These are phyloP conservation scores for Drosophila pullipes DNA, from an alignment of 2,888 invertebrate species.

Conservation along the genomic window DNA sequence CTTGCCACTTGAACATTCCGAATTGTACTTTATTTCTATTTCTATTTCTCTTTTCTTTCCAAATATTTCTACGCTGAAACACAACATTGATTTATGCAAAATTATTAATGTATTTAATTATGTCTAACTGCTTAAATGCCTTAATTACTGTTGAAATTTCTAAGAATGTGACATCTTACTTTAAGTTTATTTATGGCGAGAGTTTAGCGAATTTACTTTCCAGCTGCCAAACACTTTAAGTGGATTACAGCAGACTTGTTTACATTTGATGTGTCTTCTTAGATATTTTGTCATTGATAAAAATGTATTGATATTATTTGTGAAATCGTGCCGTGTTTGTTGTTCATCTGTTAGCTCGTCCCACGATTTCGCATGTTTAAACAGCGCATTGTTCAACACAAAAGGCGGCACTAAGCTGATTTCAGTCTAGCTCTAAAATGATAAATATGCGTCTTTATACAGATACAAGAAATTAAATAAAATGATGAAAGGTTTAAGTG, in stretches of 20 bases:
- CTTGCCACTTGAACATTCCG: constrained; percentile 13
- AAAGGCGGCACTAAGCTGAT: constrained; percentile 32
- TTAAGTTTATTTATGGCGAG: constrained; percentile 21
- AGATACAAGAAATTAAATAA: constrained; percentile 14
- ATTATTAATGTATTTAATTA: background rate
- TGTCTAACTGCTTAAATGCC: constrained; percentile 25
- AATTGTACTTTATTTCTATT: background rate
- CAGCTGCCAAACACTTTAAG: constrained; percentile 3
- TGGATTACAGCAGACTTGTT: constrained; percentile 50
- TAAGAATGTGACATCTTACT: constrained; percentile 17
- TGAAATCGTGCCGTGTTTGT: constrained; percentile 48
- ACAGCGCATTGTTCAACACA: constrained; percentile 70
- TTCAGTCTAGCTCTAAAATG: constrained; percentile 26
- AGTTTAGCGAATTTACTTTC: background rate
- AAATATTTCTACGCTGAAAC: background rate
- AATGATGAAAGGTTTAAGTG: constrained; percentile 39
- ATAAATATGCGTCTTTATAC: constrained; percentile 28
- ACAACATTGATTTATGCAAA: background rate
- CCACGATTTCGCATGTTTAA: constrained; percentile 80
- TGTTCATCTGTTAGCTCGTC: constrained; percentile 33
- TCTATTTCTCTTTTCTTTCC: background rate
- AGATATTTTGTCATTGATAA: constrained; percentile 60
- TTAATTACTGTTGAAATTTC: constrained; percentile 33
- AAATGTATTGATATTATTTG: constrained; percentile 69
- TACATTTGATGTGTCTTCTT: constrained; percentile 25